Conservation (phyloP, 1,140 invertebrate species). For the Vollenhovia emeryi region DNA sequence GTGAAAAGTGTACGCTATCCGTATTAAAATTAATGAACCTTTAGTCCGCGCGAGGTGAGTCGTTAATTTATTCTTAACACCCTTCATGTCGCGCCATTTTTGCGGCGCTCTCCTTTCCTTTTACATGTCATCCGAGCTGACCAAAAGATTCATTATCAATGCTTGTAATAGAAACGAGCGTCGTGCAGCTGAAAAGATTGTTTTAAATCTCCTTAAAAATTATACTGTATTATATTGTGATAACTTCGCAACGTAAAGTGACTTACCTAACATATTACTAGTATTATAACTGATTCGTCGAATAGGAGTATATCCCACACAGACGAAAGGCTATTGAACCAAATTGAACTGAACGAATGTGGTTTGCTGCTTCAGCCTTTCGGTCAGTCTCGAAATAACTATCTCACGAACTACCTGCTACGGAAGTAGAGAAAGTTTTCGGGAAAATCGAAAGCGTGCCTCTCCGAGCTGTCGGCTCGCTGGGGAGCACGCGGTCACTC, state of each 20-base stretch:
- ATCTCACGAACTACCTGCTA: not conserved
- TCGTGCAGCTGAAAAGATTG: not conserved
- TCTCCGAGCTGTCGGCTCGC: not conserved
- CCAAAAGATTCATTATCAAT: not conserved
- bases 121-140: not conserved
- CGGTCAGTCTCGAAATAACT: not conserved
- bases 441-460: slow-evolving; percentile 7
- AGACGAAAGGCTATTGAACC: not conserved
- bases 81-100: not conserved
- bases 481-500: not conserved
- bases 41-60: not conserved
- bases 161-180: not conserved
- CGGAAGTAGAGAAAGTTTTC: not conserved
- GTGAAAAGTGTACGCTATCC: not conserved
- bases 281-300: not conserved
- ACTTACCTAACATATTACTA: not conserved
- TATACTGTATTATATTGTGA: too few species aligned
- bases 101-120: not conserved
- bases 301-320: not conserved
- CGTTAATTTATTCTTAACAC: not conserved
- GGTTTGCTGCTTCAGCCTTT: not conserved
- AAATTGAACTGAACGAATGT: not conserved
- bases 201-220: too few species aligned
- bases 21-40: slow-evolving; percentile 13
- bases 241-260: not conserved